Base-by-base conservation (phyloP, 2,113 vertebrate genomes). In the Arvicanthis niloticus region DNA sequence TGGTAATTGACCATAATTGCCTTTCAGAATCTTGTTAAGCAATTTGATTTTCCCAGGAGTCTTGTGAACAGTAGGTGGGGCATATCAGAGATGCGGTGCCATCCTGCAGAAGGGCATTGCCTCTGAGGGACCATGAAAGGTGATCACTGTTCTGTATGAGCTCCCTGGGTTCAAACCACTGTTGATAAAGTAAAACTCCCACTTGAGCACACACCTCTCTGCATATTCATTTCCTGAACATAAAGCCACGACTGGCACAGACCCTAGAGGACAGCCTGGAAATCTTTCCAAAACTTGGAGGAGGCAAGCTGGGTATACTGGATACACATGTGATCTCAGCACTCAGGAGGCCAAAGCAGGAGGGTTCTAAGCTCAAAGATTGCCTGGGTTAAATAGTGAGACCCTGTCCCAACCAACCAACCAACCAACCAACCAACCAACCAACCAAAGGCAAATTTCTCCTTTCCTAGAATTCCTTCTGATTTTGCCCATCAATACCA, bases 181-280 rank as follows among this genome's bases (percentile, higher is more conserved):
- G n/a, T 16, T 3, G 68, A 37, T 1, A 62, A 16, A 37, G 8
- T 0, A 56, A 56, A 81, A 60, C 77, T 67, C 70, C 3, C 0
- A 19, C 81, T 40, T 16, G 15, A 56, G 80, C 34, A 51, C 77
- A 96, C 87, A 65, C 42, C 94, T 78, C 92, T 78, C 0, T 19
- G 53, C 16, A 48, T 15, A 51, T 8, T 90, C 95, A 96, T 88
- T 93, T 92, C 93, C 90, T 12, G 88, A 92, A 86, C 6, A 1
- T 45, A 26, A 5, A 29, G 4, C 40, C 58, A 13, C 0, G 1
- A 17, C 26, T 7, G 70, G 40, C 82, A 51, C 31, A n/a, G 65
- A 60, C 62, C 40, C 15, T 3, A 56, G 70, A 86, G 48, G 31
- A 8, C 0, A 0, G 68, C 21, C 45, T 48, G 34, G 3, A 1